A percentile compares a stretch with the other conserved stretches of the same genome.
Evolutionary conservation across 2,888 invertebrate species (phyloP).

Genomic region (Pelosia muscerda): DNA sequence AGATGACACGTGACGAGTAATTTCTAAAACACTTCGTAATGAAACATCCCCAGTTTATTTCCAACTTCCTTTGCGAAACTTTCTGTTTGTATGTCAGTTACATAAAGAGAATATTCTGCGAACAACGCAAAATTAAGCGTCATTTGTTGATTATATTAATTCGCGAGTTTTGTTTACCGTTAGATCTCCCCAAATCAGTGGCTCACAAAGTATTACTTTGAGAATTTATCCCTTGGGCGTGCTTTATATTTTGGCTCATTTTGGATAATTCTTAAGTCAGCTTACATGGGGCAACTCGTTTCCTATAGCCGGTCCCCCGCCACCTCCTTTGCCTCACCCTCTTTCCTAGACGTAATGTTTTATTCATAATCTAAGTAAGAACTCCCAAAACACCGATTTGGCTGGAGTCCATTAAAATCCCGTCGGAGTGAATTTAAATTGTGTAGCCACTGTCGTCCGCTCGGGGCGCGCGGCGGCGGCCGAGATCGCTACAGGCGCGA

Average conservation of each 20-base stretch:
- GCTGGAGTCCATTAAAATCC: slow-evolving; percentile 72
- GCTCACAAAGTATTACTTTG: slow-evolving; percentile 35
- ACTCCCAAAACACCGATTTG: slow-evolving; percentile 77
- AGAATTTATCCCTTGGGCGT: slow-evolving; percentile 36
- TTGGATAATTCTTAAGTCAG: slow-evolving; percentile 57
- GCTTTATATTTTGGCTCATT: slow-evolving; percentile 56
- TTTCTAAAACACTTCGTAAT: slow-evolving; percentile 20
- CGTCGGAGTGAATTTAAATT: slow-evolving; percentile 71
- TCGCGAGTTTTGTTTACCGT: slow-evolving; percentile 30
- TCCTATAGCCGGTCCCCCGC: slow-evolving; percentile 24
- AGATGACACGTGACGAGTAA: slow-evolving; percentile 16
- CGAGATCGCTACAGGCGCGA: slow-evolving; percentile 27
- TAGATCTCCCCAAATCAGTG: slow-evolving; percentile 27
- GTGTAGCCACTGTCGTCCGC: slow-evolving; percentile 49
- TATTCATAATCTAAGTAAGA: slow-evolving; percentile 76
- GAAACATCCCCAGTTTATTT: slow-evolving; percentile 24
- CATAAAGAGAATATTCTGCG: slow-evolving; percentile 30
- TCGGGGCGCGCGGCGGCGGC: slow-evolving; percentile 17
- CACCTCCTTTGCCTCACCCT: slow-evolving; percentile 26
- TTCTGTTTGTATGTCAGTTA: slow-evolving; percentile 26
- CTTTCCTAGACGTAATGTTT: slow-evolving; percentile 66
- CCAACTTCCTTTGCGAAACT: slow-evolving; percentile 29
- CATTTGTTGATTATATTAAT: slow-evolving; percentile 47
- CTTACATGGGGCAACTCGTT: slow-evolving; percentile 32
- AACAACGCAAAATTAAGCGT: slow-evolving; percentile 36